These are phyloP conservation scores for Zingel zingel DNA, from an alignment of 2,113 vertebrate genomes.

Conservation along the genomic window DNA sequence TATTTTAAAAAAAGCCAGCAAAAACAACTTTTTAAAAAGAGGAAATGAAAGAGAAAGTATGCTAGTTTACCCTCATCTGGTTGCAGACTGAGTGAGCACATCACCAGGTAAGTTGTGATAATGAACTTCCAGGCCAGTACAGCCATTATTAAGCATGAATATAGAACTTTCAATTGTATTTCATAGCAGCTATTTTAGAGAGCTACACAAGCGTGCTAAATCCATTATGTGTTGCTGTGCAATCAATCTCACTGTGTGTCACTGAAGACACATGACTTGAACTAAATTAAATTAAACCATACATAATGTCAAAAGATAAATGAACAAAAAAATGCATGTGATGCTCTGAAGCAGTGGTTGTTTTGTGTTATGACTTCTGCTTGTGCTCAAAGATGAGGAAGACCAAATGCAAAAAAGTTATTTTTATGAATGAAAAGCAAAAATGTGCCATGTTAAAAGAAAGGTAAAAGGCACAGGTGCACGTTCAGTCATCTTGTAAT, in stretches of 20 bases:
- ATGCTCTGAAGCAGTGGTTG: background rate
- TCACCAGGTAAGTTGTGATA: conserved; percentile 3
- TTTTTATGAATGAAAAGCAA: conserved; percentile 43
- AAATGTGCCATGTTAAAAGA: background rate
- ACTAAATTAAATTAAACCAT: conserved; percentile 25
- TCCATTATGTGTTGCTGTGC: conserved; percentile 23
- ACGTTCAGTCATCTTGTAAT: conserved; percentile 42
- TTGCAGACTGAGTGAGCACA: background rate
- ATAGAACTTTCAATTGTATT: conserved; percentile 8
- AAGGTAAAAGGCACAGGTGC: conserved; percentile 20
- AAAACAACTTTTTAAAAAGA: conserved; percentile 10
- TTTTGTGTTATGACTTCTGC: conserved; percentile 1
- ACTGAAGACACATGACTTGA: conserved; percentile 8
- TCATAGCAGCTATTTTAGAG: background rate
- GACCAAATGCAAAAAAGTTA: background rate
- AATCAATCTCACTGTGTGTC: background rate
- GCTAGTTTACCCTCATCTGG: background rate
- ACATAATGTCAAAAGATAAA: background rate
- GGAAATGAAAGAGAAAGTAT: background rate
- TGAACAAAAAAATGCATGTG: background rate
- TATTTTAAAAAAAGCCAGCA: background rate
- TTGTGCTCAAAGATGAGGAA: background rate
- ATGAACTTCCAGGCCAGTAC: conserved; percentile 4
- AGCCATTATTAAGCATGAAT: conserved; percentile 5
- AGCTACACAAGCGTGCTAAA: conserved; percentile 3